phyloP scores from a whole-genome alignment of 2,888 invertebrate genomes.

The Brachylomia viminalis region DNA sequence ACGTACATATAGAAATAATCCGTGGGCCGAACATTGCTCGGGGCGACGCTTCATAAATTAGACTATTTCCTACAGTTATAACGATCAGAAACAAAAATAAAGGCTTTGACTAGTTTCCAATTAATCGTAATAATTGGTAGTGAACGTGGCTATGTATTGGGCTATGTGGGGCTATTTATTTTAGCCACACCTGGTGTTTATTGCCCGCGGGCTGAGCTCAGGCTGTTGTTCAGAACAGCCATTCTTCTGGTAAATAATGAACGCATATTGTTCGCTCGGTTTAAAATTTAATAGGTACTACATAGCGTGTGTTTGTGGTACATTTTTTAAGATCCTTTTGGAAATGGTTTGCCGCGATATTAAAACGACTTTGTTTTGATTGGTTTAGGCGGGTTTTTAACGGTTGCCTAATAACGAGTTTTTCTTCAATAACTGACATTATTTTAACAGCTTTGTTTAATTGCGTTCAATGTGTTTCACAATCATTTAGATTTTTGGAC shows the following conservation, averaged over 20 bases:
- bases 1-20: slow-evolving; percentile 69
- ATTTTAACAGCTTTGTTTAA: not conserved
- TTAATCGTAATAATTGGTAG: slow-evolving; percentile 83
- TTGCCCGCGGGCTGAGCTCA: slow-evolving; percentile 65
- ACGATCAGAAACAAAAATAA: slow-evolving; percentile 77
- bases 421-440: not conserved
- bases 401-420: not conserved
- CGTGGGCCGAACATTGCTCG: slow-evolving; percentile 63
- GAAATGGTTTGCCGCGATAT: slow-evolving; percentile 16
- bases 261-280: slow-evolving; percentile 62
- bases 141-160: slow-evolving; percentile 73
- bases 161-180: slow-evolving; percentile 79
- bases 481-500: not conserved
- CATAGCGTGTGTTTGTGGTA: slow-evolving; percentile 29
- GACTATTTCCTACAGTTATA: slow-evolving; percentile 71
- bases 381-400: not conserved
- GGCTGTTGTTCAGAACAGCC: slow-evolving; percentile 58
- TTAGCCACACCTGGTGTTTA: slow-evolving; percentile 79
- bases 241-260: slow-evolving; percentile 68
- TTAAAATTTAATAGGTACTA: slow-evolving; percentile 52
- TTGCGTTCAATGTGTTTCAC: not conserved
- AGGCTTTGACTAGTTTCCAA: slow-evolving; percentile 78
- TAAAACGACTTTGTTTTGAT: slow-evolving; percentile 21
- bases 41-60: slow-evolving; percentile 74
- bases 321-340: slow-evolving; percentile 46